Evolutionary conservation across 2,113 vertebrate species (phyloP).

Genomic region (Percopsis transmontana): DNA sequence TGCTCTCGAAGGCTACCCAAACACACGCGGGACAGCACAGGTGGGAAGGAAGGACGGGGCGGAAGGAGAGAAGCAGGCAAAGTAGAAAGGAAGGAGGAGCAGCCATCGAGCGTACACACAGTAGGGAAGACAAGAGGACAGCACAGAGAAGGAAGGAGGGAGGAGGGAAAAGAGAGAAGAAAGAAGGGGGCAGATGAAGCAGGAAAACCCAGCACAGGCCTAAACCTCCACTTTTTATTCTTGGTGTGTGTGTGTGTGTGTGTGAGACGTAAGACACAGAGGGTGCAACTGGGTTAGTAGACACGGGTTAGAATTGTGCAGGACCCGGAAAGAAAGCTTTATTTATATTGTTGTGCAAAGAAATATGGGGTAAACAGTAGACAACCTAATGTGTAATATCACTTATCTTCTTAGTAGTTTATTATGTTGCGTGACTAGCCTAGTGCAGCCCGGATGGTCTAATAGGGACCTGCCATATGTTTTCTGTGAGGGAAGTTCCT

Average conservation of each 20-base stretch:
- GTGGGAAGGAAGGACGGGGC: constrained; percentile 27
- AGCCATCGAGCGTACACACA: constrained; percentile 84
- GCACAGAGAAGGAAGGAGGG: constrained; percentile 83
- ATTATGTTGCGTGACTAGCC: neutral
- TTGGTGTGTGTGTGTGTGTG: constrained; percentile 18
- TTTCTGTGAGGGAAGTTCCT: constrained; percentile 29
- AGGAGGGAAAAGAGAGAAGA: constrained; percentile 73
- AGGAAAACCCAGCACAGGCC: constrained; percentile 66
- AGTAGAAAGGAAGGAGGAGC: constrained; percentile 86
- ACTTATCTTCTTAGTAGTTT: neutral
- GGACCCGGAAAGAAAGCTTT: constrained; percentile 26
- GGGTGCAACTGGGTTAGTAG: constrained; percentile 47
- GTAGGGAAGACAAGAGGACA: constrained; percentile 33
- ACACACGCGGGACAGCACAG: constrained; percentile 40
- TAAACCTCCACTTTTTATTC: constrained; percentile 24
- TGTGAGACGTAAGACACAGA: neutral
- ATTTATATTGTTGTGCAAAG: neutral
- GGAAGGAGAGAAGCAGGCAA: constrained; percentile 71
- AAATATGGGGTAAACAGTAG: neutral
- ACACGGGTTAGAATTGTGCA: constrained; percentile 43
- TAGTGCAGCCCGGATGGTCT: neutral
- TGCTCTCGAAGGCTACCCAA: constrained; percentile 91
- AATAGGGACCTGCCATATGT: constrained; percentile 38
- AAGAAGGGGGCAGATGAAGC: constrained; percentile 68
- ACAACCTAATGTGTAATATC: neutral